Conservation (phyloP, 1,140 invertebrate genomes). For the Uloborus diversus region DNA sequence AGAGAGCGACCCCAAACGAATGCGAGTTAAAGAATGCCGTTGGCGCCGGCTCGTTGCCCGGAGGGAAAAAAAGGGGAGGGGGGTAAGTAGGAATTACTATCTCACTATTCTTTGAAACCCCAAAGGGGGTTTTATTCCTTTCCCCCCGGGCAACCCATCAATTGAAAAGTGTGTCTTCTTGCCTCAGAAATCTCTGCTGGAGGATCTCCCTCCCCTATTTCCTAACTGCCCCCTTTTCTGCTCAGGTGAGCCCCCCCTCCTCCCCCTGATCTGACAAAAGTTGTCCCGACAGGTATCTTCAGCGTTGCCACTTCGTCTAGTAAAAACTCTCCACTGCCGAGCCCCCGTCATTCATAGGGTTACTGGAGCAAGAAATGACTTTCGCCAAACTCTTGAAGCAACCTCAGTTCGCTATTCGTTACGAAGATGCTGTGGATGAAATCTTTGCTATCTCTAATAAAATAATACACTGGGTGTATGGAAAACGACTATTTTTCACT, state of each 20-base stretch:
- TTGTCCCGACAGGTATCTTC: conserved; percentile 51
- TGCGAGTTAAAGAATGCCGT: conserved; percentile 43
- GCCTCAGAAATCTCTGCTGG: conserved; percentile 25
- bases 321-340: conserved; percentile 28
- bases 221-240: background rate
- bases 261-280: conserved; percentile 41
- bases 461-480: too few relatives aligned
- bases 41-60: conserved; percentile 19
- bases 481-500: too few relatives aligned
- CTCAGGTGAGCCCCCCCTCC: background rate
- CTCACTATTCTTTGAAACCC: conserved; percentile 9
- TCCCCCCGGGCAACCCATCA: conserved; percentile 13
- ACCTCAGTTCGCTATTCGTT: too few relatives aligned
- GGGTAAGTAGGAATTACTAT: conserved; percentile 1
- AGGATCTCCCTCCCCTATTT: background rate
- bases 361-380: background rate
- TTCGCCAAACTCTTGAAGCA: too few relatives aligned
- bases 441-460: too few relatives aligned
- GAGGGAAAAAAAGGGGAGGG: background rate
- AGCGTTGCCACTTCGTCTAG: conserved; percentile 50
- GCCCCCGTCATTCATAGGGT: conserved; percentile 35
- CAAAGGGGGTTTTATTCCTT: background rate
- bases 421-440: too few relatives aligned
- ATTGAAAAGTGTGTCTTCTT: conserved; percentile 44
- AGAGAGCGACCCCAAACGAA: conserved; percentile 37